phyloP scores from a whole-genome alignment of 1,140 invertebrate species.

The Heliconius eleuchia region DNA sequence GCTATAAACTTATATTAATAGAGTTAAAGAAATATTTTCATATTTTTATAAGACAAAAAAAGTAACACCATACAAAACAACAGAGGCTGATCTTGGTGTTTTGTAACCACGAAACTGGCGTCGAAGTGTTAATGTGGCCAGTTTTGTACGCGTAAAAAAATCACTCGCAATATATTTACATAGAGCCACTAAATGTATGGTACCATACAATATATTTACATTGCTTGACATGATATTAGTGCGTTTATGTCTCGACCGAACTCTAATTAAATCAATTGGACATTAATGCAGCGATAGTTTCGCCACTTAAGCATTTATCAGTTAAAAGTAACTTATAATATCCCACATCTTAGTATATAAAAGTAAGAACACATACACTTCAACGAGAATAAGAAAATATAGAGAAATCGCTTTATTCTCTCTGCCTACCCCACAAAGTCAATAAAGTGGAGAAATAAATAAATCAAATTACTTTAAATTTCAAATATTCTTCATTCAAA shows the following conservation, averaged over 20 bases:
- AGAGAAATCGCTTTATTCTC: too few relatives aligned
- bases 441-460: too few relatives aligned
- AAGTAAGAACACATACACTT: background rate
- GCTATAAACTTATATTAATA: too few relatives aligned
- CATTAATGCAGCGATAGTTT: background rate
- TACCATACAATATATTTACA: background rate
- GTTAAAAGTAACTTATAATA: background rate
- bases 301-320: background rate
- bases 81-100: background rate
- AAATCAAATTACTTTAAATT: too few relatives aligned
- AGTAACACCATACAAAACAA: background rate
- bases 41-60: too few relatives aligned
- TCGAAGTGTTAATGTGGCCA: slow-evolving; percentile 45
- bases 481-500: too few relatives aligned
- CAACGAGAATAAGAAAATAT: too few relatives aligned
- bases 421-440: too few relatives aligned
- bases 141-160: slow-evolving; percentile 48
- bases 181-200: slow-evolving; percentile 21
- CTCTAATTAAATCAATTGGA: slow-evolving; percentile 27
- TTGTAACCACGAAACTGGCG: slow-evolving; percentile 42
- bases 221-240: background rate
- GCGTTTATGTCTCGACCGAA: background rate
- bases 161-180: slow-evolving; percentile 34
- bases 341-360: background rate
- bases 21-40: too few relatives aligned